Percentiles rank a stretch among this genome's conserved stretches.
Conservation (phyloP, 2,888 invertebrate genomes). For the Meloe dianella region DNA sequence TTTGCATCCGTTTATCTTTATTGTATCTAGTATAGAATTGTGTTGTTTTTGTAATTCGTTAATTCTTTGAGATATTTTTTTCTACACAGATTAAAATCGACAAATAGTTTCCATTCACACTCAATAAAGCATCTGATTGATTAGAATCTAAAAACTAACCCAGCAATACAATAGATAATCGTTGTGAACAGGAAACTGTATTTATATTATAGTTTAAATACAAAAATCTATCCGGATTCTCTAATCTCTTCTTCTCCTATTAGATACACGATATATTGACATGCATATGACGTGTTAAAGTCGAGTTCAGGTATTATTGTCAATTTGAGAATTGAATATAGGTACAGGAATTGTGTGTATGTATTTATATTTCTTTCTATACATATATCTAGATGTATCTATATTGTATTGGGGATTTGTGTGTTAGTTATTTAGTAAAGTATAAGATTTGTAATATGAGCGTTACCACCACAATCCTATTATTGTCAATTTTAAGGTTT, state of each 20-base stretch:
- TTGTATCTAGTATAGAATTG: too few relatives aligned
- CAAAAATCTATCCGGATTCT: not conserved
- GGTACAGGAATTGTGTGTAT: too few relatives aligned
- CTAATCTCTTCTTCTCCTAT: not conserved
- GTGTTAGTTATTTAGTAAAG: not conserved
- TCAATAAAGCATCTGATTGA: not conserved
- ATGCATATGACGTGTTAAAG: not conserved
- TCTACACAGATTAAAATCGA: too few relatives aligned
- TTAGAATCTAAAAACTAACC: not conserved
- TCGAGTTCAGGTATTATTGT: not conserved
- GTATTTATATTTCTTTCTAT: too few relatives aligned
- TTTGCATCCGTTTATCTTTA: not conserved
- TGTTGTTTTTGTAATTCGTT: too few relatives aligned
- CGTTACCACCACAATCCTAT: constrained; percentile 5
- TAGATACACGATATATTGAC: not conserved
- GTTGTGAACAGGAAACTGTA: not conserved
- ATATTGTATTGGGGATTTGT: not conserved
- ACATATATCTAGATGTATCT: too few relatives aligned
- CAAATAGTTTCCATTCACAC: not conserved
- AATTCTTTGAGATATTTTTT: too few relatives aligned
- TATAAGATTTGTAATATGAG: not conserved
- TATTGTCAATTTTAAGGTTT: not conserved
- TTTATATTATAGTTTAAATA: not conserved
- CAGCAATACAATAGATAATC: not conserved
- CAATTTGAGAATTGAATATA: not conserved